Evolutionary conservation across 2,113 vertebrate genomes (phyloP).

Genomic region (Anthoscopus minutus): DNA sequence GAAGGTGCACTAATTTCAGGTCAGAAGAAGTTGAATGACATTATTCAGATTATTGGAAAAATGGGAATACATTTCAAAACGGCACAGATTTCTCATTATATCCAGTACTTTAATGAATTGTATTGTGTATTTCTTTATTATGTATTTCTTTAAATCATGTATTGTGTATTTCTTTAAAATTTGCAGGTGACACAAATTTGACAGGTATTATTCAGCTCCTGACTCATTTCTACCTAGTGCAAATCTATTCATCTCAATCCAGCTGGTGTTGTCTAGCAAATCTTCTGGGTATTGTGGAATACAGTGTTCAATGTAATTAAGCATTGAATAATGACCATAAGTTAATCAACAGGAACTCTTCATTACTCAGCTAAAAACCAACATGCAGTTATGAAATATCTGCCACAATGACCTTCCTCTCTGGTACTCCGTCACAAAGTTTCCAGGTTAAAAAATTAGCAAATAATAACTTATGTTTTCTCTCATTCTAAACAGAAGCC

Average conservation of each 20-base stretch:
- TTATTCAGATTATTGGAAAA: background rate
- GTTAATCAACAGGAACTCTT: background rate
- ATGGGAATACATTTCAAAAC: background rate
- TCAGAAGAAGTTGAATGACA: background rate
- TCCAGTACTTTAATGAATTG: background rate
- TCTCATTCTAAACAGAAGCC: background rate
- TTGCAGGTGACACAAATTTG: background rate
- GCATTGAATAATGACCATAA: background rate
- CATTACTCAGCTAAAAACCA: background rate
- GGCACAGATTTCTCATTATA: background rate
- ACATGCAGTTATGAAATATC: background rate
- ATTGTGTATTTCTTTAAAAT: background rate
- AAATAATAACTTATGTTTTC: background rate
- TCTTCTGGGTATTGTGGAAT: background rate
- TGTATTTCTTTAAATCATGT: background rate
- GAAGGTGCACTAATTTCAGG: background rate
- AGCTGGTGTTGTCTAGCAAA: background rate
- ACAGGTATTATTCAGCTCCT: background rate
- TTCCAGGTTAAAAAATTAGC: background rate
- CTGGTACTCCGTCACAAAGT: background rate
- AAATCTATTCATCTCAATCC: background rate
- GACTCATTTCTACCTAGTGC: background rate
- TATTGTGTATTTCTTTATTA: background rate
- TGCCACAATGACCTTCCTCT: background rate
- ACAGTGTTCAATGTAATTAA: background rate